Base-by-base conservation (phyloP, 2,113 vertebrate species). In the Rhynchopsitta pachyrhyncha region DNA sequence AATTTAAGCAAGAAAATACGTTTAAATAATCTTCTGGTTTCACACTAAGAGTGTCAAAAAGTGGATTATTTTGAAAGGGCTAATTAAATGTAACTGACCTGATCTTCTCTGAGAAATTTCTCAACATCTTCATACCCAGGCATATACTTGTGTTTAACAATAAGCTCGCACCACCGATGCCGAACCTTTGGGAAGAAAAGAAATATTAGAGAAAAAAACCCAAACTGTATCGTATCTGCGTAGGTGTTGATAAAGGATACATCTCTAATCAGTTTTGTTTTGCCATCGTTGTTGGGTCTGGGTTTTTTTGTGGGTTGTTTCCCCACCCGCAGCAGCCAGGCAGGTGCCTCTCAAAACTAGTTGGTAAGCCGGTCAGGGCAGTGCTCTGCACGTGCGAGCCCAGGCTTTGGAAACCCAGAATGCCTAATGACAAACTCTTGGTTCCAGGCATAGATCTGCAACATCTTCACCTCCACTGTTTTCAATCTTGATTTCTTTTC, bases 151-250 rank as follows among this genome's bases (percentile, higher is more conserved):
- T 99, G 98, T 90, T 99, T 99, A 69, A 99, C 94, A 50, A 99
- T 95, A 87, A 99, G 98, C 87, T 99, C 99, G 97, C 99, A 99
- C 99, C 99, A 99, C 63, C 99, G 98, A 97, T 99, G 99, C 47
- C 98, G 98, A 85, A 99, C 98, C 99, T 99, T 37, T 23, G 44
- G 39, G 60, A 79, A 90, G 4, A 67, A 44, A 74, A 69, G 13
- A 4, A 63, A 33, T 17, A 73, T 3, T 3, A 6, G 6, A 17
- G 22, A 3, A 6, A 27, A 79, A 4, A 2, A 1, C 2, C 18
- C 57, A 31, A 79, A 16, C 6, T n/a, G 7, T 46, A 66, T 25
- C 75, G 20, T 73, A 22, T 77, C 16, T 57, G 8, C 37, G 7
- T 35, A 44, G 44, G 13, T 31, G 15, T 3, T 59, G 31, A 44